Percentiles rank a stretch among this genome's conserved stretches.
Conservation (phyloP, 2,797 vertebrate genomes). For the Sitta carolinensis region DNA sequence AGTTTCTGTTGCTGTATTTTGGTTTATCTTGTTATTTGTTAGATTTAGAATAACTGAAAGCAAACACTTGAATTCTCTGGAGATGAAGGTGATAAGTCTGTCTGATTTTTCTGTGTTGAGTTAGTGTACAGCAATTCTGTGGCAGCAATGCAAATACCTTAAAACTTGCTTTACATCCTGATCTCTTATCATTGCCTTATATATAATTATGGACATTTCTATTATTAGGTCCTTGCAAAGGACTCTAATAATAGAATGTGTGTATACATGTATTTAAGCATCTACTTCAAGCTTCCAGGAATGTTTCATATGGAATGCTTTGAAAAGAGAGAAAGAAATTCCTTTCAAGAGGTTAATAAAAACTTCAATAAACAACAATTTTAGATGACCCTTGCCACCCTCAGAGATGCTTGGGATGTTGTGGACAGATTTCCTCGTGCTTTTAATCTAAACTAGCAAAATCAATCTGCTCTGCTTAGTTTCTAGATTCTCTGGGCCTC, state of each 20-base stretch:
- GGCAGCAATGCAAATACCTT: neutral
- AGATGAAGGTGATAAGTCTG: neutral
- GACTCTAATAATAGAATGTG: conserved; percentile 1
- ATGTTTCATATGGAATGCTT: neutral
- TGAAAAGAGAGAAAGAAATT: neutral
- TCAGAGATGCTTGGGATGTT: neutral
- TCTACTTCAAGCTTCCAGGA: neutral
- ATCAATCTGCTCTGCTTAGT: neutral
- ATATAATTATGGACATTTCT: neutral
- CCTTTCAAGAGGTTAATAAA: neutral
- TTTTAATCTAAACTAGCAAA: neutral
- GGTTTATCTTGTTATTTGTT: neutral
- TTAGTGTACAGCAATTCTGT: neutral
- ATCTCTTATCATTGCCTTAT: neutral
- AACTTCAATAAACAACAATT: neutral
- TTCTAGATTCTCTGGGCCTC: neutral
- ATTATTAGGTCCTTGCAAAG: neutral
- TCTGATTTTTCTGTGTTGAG: neutral
- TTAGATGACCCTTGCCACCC: neutral
- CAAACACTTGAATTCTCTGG: neutral
- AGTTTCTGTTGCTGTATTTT: neutral
- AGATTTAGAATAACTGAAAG: neutral
- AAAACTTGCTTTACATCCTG: neutral
- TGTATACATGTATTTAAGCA: neutral
- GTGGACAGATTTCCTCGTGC: neutral